Conservation (phyloP, 2,888 invertebrate genomes). For the Cistogaster globosa region DNA sequence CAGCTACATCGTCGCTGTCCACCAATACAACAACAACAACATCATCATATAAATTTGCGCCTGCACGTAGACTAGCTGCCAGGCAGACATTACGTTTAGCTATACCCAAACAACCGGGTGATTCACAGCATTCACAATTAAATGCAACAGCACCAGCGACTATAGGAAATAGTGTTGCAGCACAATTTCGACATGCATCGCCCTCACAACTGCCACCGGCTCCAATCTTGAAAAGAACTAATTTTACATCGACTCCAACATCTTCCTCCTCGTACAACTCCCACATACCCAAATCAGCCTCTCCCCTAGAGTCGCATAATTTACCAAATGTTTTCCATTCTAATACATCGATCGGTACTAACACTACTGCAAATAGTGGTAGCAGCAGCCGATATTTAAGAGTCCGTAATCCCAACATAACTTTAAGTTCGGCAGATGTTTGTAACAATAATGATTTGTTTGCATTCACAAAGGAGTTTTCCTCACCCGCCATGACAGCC, state of each 20-base stretch:
- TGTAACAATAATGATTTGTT: conserved; percentile 81
- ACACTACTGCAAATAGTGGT: conserved; percentile 62
- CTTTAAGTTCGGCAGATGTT: conserved; percentile 80
- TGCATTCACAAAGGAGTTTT: conserved; percentile 80
- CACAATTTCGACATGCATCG: conserved; percentile 74
- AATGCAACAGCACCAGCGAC: conserved; percentile 54
- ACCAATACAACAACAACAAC: conserved; percentile 39
- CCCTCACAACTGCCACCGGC: conserved; percentile 80
- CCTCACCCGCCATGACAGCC: conserved; percentile 75
- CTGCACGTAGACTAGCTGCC: conserved; percentile 82
- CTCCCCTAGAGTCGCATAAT: conserved; percentile 79
- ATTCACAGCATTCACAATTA: conserved; percentile 72
- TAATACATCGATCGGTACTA: conserved; percentile 48
- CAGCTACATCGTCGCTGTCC: conserved; percentile 12
- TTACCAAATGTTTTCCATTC: conserved; percentile 75
- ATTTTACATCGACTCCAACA: conserved; percentile 34
- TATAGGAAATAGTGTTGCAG: conserved; percentile 22
- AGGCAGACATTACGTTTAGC: conserved; percentile 82
- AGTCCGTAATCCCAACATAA: conserved; percentile 80
- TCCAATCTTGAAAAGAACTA: conserved; percentile 76
- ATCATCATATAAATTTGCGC: conserved; percentile 79
- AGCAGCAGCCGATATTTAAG: conserved; percentile 74
- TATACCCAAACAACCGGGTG: conserved; percentile 81
- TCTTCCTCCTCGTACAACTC: conserved; percentile 1
- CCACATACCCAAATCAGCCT: conserved; percentile 76